phyloP scores from a whole-genome alignment of 92 coral and sea anemone genomes.

The Plumapathes pennacea region DNA sequence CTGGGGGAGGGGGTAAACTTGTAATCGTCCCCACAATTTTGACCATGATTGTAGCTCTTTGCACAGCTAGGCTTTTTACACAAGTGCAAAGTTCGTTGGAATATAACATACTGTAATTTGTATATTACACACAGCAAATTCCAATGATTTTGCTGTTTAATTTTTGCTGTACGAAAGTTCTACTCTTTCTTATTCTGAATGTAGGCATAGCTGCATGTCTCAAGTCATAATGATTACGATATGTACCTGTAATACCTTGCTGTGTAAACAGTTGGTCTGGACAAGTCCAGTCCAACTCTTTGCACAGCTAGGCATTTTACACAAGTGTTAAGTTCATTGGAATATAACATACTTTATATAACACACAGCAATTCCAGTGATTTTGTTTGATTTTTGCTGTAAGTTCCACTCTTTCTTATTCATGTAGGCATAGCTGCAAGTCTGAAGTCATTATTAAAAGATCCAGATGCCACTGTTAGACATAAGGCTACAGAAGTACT shows the following conservation, averaged over 20 bases:
- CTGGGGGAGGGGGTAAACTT: too few relatives aligned
- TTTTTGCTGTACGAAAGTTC: background rate
- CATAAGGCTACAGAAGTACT: conserved; percentile 96
- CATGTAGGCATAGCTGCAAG: conserved; percentile 77
- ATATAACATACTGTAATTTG: background rate
- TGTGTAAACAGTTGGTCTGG: too few relatives aligned
- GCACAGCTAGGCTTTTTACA: background rate
- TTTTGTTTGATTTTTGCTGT: background rate
- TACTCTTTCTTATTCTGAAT: background rate
- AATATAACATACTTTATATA: background rate
- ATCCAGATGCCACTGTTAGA: conserved; percentile 83
- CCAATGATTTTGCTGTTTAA: background rate
- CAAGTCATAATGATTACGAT: conserved; percentile 59
- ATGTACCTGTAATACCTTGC: too few relatives aligned
- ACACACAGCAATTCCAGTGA: background rate
- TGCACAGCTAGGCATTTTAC: background rate
- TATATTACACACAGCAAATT: background rate
- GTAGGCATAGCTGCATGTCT: conserved; percentile 82
- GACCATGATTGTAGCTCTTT: too few relatives aligned
- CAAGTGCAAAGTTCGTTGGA: too few relatives aligned
- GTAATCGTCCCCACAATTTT: too few relatives aligned
- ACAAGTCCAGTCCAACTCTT: too few relatives aligned
- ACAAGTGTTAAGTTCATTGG: too few relatives aligned
- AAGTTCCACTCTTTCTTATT: background rate
- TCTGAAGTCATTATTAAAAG: conserved; percentile 67